Base-by-base conservation (phyloP, 1,140 invertebrate genomes). In the Calliopsis andreniformis region DNA sequence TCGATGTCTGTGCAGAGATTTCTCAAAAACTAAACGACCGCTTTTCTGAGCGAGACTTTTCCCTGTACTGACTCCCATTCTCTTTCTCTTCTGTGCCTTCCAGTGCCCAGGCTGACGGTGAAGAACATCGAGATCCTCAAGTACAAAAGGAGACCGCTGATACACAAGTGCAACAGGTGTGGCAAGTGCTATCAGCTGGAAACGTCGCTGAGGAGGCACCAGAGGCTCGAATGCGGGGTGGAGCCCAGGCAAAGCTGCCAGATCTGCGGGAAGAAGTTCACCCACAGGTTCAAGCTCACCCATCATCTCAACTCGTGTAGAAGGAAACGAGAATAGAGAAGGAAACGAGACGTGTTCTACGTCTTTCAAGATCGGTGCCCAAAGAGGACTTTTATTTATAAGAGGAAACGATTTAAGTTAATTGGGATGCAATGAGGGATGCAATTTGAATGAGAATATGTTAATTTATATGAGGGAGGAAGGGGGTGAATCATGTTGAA, bases 171-270 rank as follows among this genome's bases (percentile, higher is more conserved):
- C 45, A 25, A 23, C 6, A 82, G 70, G 16, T 89, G 87, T 23
- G 78, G 80, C 3, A 86, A 84, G 32, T 39, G 66, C 8, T 89
- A 89, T 72, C 78, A 81, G 28, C 43, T 80, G 42, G 61, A 83
- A 51, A 77, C 82, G 0, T 89, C 91, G 6, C 59, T 93, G 5
- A 87, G 82, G 43, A 85, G 89, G 59, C 93, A 93, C 72, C 82
- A 87, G 73, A 91, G 90, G 53, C 85, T 87, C 16, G 91, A 91
- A 32, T 93, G 93, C 66, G 92, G 92, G 3, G 84, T 88, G 2
- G 86, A 90, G 18, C 90, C 91, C 2, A 82, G 85, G 45, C 86
- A 91, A 66, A 70, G 73, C 20, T 93, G 92, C 75, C 84, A 87
- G 10, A 84, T 87, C 58, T 93, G 92, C 73, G 83, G 84, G 25